Evolutionary conservation across 2,113 vertebrate species (phyloP), one percentile per base, ranked within the genome.

Genomic region (Datnioides undecimradiatus): DNA sequence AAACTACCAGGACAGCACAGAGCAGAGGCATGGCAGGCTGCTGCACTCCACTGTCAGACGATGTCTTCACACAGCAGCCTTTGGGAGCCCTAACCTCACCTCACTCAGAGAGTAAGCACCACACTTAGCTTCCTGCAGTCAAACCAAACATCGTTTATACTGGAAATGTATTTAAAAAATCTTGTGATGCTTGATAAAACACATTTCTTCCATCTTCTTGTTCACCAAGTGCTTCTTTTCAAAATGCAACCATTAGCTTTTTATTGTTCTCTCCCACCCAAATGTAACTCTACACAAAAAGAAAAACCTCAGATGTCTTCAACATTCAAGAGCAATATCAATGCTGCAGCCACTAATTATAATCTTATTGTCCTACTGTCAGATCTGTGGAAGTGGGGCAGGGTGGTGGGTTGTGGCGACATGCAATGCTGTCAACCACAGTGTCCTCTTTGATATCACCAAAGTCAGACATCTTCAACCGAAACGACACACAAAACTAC

Each of bases 1-100:
- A 83, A 96, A 95, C 92, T 96, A 95, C 80, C 94, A 95, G 86
- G 92, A 90, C 64, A 81, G 80, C 5, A 34, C 78, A 6, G 92
- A 95, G 80, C 90, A 91, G 75, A 67, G 21, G 19, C 93, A 94
- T 49, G 88, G 85, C n/a, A 86, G 93, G 43, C 78, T 92, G 36
- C 91, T 96, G 64, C 87, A 87, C 16, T 67, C 92, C 0, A 25
- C 91, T 33, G 60, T 94, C 77, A 93, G 83, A 63, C 89, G 1
- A 1, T 80, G 21, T 4, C 83, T 96, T 33, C 83, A 83, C 41
- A n/a, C 73, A 4, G 79, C 90, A 43, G 81, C 83, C n/a, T 17
- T 7, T 10, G 91, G 80, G 3, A 49, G 71, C 33, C 73, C 76
- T 1, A 92, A 91, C 72, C 84, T 95, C 54, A 93, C 88, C 67